Percentiles rank a stretch among this genome's conserved stretches.
Evolutionary conservation across 2,797 vertebrate species (phyloP).

Genomic region (Trematomus bernacchii): DNA sequence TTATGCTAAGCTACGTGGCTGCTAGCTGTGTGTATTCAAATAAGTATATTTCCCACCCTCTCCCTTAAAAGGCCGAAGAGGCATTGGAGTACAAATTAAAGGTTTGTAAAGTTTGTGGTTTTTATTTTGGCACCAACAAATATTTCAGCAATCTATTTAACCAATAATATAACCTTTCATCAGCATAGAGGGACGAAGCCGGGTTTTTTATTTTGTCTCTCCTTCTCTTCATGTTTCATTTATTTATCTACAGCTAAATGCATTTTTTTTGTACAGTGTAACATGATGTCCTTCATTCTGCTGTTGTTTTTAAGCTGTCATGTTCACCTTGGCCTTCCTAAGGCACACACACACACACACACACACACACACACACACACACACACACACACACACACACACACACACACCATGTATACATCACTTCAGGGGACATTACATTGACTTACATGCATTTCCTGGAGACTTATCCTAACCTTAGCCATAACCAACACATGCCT

Average conservation of each 20-base stretch:
- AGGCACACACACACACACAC: slow-evolving; percentile 10
- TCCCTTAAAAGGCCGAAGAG: neutral
- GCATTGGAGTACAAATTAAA: neutral
- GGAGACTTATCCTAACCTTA: too few species aligned
- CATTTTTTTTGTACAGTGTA: slow-evolving; percentile 30
- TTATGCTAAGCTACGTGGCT: neutral
- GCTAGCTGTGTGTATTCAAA: neutral
- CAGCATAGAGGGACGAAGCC: slow-evolving; percentile 62
- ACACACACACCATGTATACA: too few species aligned
- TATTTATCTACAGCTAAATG: neutral
- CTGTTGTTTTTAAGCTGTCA: slow-evolving; percentile 41
- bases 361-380: slow-evolving; percentile 16
- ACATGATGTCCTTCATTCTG: slow-evolving; percentile 38
- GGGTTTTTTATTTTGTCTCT: neutral
- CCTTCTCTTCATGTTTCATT: slow-evolving; percentile 8
- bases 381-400: slow-evolving; percentile 14
- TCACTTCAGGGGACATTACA: too few species aligned
- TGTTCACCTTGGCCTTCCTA: slow-evolving; percentile 37
- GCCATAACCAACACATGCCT: too few species aligned
- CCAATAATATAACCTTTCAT: neutral
- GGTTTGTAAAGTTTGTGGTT: neutral
- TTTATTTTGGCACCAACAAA: slow-evolving; percentile 6
- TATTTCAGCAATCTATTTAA: neutral
- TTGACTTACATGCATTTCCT: too few species aligned
- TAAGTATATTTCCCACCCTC: neutral